phyloP scores from a whole-genome alignment of 2,797 vertebrate genomes.

The Tangara arthus region DNA sequence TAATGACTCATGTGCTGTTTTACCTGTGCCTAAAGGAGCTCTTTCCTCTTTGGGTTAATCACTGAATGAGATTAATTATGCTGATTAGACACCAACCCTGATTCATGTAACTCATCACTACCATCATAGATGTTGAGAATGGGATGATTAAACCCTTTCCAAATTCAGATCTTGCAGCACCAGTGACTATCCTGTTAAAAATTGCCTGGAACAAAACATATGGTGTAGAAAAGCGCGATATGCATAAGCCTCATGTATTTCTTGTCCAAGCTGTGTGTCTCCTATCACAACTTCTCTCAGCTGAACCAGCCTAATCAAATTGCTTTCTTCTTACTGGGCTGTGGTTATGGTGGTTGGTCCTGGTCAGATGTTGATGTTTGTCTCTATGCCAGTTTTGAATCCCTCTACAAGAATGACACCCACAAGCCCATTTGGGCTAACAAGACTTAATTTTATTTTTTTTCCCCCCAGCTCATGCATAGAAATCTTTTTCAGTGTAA shows the following conservation, averaged over 20 bases:
- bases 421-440: neutral
- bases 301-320: neutral
- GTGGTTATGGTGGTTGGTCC: neutral
- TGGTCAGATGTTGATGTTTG: neutral
- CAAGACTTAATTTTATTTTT: no score
- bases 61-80: slow-evolving; percentile 8
- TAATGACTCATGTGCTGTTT: neutral
- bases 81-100: neutral
- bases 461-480: rapidly evolving
- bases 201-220: neutral
- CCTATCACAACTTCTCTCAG: neutral
- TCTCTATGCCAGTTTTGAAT: neutral
- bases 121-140: neutral
- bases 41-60: neutral
- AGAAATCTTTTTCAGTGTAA: neutral
- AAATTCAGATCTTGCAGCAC: neutral
- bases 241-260: rapidly evolving
- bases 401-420: neutral
- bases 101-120: neutral
- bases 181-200: neutral
- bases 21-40: slow-evolving; percentile 28
- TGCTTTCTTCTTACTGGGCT: neutral
- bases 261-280: neutral
- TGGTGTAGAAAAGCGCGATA: neutral
- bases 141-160: neutral